These are phyloP conservation scores for Chrysochloris asiatica DNA, from an alignment of 2,113 vertebrate genomes.

Conservation along the genomic window DNA sequence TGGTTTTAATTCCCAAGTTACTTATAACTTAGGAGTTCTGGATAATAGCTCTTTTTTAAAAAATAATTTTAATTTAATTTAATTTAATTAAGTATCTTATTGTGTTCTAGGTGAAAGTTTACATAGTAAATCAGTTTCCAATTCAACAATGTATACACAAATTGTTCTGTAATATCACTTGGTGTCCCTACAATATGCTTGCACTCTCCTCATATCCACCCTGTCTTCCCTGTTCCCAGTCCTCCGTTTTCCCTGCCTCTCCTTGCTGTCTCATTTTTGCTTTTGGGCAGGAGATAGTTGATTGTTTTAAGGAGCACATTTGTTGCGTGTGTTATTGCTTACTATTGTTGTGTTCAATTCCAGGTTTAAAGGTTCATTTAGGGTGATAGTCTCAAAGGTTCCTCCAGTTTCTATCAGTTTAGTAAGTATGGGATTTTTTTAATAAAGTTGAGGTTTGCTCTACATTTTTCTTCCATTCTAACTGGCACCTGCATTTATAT, in stretches of 20 bases:
- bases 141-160: not conserved
- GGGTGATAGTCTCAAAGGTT: not conserved
- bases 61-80: too few species aligned
- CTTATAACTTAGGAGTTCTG: conserved; percentile 23
- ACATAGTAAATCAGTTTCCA: not conserved
- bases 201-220: too few species aligned
- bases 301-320: not conserved
- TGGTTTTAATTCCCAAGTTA: conserved; percentile 61
- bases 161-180: not conserved
- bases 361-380: not conserved
- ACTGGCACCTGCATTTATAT: not conserved
- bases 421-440: not conserved
- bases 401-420: not conserved
- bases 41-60: not conserved
- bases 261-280: not conserved
- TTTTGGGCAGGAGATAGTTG: not conserved
- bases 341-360: not conserved
- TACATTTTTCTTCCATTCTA: not conserved
- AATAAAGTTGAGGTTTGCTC: not conserved
- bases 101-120: not conserved
- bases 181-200: not conserved
- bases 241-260: not conserved
- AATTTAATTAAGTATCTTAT: not conserved
- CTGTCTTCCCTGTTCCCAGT: too few species aligned
- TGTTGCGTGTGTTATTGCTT: not conserved